A percentile compares a stretch with the other conserved stretches of the same genome.
Conservation (phyloP, 2,113 vertebrate genomes). For the Delphinapterus leucas region DNA sequence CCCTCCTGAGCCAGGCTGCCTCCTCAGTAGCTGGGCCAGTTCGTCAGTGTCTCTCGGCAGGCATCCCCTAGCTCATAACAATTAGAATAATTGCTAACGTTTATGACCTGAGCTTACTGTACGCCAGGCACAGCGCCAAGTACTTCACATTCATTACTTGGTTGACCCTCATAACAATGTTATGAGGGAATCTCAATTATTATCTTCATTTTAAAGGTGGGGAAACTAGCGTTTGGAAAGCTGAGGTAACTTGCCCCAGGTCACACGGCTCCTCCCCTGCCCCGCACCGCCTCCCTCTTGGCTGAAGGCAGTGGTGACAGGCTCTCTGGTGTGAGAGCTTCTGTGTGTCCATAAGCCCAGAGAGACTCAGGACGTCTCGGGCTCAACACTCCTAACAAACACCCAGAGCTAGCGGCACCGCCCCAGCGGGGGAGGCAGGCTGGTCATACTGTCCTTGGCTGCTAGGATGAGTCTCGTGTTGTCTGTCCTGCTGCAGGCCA, state of each 20-base stretch:
- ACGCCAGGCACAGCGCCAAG: background rate
- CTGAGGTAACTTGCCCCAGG: background rate
- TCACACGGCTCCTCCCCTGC: background rate
- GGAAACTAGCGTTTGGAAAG: background rate
- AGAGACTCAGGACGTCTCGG: background rate
- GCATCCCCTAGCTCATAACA: conserved; percentile 30
- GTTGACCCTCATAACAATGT: conserved; percentile 21
- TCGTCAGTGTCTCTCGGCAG: background rate
- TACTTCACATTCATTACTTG: background rate
- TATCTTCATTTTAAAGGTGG: conserved; percentile 4
- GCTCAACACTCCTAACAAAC: background rate
- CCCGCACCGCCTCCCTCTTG: background rate
- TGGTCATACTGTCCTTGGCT: background rate
- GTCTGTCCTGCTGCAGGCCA: background rate
- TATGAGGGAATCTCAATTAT: conserved; percentile 28
- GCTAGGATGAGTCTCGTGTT: background rate
- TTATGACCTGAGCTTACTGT: background rate
- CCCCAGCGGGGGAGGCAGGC: background rate
- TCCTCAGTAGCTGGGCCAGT: background rate
- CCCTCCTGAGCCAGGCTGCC: background rate
- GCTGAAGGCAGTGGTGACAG: background rate
- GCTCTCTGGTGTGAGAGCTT: background rate
- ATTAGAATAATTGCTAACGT: conserved; percentile 42
- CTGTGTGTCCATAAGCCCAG: background rate
- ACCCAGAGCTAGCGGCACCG: background rate